Percentiles rank a stretch among this genome's conserved stretches.
phyloP scores from a whole-genome alignment of 1,140 invertebrate species.

The Ceratitis capitata region DNA sequence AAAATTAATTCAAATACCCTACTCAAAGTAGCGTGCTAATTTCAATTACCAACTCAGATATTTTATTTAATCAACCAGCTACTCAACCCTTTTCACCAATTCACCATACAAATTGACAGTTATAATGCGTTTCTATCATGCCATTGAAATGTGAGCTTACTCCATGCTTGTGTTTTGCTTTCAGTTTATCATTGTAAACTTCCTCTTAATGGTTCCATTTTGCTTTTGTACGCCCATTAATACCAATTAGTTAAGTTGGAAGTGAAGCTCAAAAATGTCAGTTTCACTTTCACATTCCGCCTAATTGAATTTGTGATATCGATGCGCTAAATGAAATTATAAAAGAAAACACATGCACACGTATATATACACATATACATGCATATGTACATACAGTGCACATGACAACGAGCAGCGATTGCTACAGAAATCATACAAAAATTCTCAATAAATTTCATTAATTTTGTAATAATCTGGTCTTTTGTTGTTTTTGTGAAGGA shows the following conservation, averaged over 20 bases:
- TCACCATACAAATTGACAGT: not conserved
- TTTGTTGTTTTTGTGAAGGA: not conserved
- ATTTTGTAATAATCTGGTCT: slow-evolving; percentile 58
- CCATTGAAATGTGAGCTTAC: not conserved
- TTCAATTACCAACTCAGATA: not conserved
- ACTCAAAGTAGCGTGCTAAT: not conserved
- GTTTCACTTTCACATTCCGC: slow-evolving; percentile 50
- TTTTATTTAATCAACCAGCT: slow-evolving; percentile 20
- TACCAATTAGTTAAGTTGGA: slow-evolving; percentile 47
- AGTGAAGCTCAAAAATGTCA: slow-evolving; percentile 44
- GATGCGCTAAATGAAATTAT: slow-evolving; percentile 39
- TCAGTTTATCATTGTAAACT: not conserved
- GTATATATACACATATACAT: not conserved
- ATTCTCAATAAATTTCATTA: slow-evolving; percentile 56
- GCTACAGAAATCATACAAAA: not conserved
- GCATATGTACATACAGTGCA: not conserved
- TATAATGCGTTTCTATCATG: not conserved
- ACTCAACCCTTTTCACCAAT: not conserved
- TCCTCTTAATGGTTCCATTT: not conserved
- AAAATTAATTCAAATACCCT: not conserved
- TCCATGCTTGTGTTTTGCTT: not conserved
- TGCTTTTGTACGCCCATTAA: slow-evolving; percentile 46
- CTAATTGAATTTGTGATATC: slow-evolving; percentile 49
- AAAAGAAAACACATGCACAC: not conserved
- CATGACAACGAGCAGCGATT: not conserved